phyloP scores from a whole-genome alignment of 2,113 vertebrate genomes.

The Eptesicus fuscus region DNA sequence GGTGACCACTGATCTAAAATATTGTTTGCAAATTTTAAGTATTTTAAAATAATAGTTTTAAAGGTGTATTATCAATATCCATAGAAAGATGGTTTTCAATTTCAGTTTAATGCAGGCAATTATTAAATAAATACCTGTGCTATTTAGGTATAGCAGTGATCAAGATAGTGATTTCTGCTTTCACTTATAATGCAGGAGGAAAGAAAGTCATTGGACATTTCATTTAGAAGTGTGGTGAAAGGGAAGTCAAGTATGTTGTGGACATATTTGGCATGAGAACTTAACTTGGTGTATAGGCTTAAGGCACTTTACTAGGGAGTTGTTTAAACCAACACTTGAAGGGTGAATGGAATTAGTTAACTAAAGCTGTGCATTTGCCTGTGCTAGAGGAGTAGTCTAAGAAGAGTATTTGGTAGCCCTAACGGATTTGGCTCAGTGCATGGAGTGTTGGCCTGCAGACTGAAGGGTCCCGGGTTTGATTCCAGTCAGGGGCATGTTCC shows the following conservation, averaged over 20 bases:
- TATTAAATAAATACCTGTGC: constrained; percentile 2
- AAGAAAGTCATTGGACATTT: not conserved
- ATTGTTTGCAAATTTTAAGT: not conserved
- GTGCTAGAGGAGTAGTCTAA: not conserved
- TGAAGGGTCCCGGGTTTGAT: too few species aligned
- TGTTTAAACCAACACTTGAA: not conserved
- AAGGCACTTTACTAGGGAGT: not conserved
- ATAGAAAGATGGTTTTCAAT: constrained; percentile 7
- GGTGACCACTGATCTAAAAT: not conserved
- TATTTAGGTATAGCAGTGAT: not conserved
- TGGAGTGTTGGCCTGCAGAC: too few species aligned
- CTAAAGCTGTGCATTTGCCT: not conserved
- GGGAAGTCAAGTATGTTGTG: not conserved
- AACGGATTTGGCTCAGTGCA: too few species aligned
- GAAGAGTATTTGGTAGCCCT: not conserved
- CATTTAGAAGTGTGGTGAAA: constrained; percentile 5
- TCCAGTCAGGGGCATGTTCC: too few species aligned
- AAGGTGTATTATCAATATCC: not conserved
- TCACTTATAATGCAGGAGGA: not conserved
- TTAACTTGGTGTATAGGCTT: not conserved
- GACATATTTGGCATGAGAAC: not conserved
- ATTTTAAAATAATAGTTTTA: constrained; percentile 22
- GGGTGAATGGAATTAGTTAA: not conserved
- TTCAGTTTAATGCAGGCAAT: not conserved
- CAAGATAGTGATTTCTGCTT: not conserved